These are phyloP conservation scores for Ia io DNA, from an alignment of 2,113 vertebrate species.

Conservation along the genomic window DNA sequence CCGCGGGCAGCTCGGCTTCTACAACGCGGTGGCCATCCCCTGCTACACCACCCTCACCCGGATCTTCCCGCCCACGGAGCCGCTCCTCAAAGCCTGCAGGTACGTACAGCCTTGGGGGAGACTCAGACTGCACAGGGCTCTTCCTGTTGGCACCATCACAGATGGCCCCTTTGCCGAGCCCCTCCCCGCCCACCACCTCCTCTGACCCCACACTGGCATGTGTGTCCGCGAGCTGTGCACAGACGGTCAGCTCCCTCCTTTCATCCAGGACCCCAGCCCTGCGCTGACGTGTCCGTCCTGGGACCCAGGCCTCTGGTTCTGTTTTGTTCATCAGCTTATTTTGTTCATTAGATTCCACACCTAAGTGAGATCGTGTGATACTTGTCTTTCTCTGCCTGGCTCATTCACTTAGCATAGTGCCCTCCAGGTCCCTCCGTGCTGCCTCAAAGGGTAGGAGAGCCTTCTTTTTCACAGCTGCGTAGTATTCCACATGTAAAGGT, in stretches of 20 bases:
- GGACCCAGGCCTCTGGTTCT: neutral
- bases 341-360: neutral
- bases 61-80: constrained; percentile 91
- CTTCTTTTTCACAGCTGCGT: neutral
- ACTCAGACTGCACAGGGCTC: too few species aligned
- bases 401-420: neutral
- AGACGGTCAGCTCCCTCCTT: neutral
- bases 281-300: too few species aligned
- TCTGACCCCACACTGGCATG: neutral
- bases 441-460: neutral
- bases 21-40: constrained; percentile 96
- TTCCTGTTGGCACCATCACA: too few species aligned
- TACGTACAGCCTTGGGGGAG: neutral
- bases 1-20: constrained; percentile 92
- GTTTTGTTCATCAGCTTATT: neutral
- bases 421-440: neutral
- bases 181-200: too few species aligned
- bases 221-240: neutral
- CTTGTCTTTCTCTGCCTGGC: neutral
- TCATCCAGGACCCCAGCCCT: too few species aligned
- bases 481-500: neutral
- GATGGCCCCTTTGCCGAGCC: neutral
- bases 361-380: neutral
- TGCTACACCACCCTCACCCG: constrained; percentile 94
- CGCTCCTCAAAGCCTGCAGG: constrained; percentile 92